Base-by-base conservation (phyloP, 2,113 vertebrate species). In the Mobula birostris region DNA sequence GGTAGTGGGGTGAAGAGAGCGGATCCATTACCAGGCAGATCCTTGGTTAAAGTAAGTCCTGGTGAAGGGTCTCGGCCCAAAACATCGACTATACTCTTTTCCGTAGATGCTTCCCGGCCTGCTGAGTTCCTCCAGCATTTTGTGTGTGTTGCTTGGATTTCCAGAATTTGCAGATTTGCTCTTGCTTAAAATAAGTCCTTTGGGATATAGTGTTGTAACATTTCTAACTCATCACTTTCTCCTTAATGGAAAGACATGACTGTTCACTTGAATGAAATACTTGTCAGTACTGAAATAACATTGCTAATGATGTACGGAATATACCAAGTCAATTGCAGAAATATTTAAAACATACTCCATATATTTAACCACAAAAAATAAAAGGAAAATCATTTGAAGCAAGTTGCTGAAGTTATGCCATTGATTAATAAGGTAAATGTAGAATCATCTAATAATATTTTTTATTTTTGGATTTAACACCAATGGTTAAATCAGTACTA, bases 391-490 rank as follows among this genome's bases (percentile, higher is more conserved):
- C 32, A 32, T 36, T 66, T 74, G 68, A 93, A 93, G 5, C 8
- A 74, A 91, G 32, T 91, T 21, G 29, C 29, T 91, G n/a, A 36
- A 48, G 72, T 27, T 56, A 27, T 29, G n/a, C 0, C 21, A 93
- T 36, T 93, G 12, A 48, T 74, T 48, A 56, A 9, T 48, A 24
- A 29, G 19, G 32, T 56, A 48, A 56, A 74, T 93, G 36, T 76
- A 66, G 91, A 93, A 56, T 56, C 27, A 11, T 48, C 12, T 93
- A 40, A 76, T 32, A 17, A 74, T 6, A 63, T 17, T 94, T 5
- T 0, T 70, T 94, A n/a, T 68, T 91, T 66, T 94, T 76, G 19
- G 72, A 63, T 68, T 68, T 93, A 94, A 94, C 40, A 4, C 61
- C 90, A 74, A 40, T 76, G 24, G 29, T 76, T 56, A 94, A 12